Percentiles rank a stretch among this genome's conserved stretches.
These are phyloP conservation scores for Capricornis sumatraensis DNA, from an alignment of 2,113 vertebrate genomes.

Conservation along the genomic window DNA sequence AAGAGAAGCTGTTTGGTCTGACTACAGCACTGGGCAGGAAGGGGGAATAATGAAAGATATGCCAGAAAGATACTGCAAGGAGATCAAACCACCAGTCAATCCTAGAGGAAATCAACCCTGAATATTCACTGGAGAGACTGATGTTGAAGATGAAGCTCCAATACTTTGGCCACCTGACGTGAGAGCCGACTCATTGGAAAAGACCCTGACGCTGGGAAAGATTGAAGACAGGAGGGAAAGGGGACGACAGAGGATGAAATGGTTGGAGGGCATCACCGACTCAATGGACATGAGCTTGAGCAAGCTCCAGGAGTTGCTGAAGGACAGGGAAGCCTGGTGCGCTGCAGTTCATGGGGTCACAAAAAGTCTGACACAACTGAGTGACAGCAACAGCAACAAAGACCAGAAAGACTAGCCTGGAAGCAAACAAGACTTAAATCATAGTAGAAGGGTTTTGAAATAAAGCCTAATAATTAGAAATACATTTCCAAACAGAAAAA, in stretches of 20 bases:
- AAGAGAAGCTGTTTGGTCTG: not conserved
- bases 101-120: not conserved
- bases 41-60: not conserved
- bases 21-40: not conserved
- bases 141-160: not conserved
- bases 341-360: not conserved
- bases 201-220: not conserved
- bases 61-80: not conserved
- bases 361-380: not conserved
- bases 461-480: not conserved
- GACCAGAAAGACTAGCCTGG: not conserved
- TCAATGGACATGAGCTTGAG: not conserved
- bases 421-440: not conserved
- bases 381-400: not conserved
- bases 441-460: slow-evolving; percentile 1
- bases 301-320: not conserved
- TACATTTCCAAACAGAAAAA: slow-evolving; percentile 27
- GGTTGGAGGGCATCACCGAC: not conserved
- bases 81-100: not conserved
- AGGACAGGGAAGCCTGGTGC: not conserved
- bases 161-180: not conserved
- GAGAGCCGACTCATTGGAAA: not conserved
- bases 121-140: not conserved
- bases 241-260: not conserved
- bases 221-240: not conserved